These are phyloP conservation scores for Hyperoplus lanceolatus DNA, from an alignment of 2,797 vertebrate genomes.

Conservation along the genomic window DNA sequence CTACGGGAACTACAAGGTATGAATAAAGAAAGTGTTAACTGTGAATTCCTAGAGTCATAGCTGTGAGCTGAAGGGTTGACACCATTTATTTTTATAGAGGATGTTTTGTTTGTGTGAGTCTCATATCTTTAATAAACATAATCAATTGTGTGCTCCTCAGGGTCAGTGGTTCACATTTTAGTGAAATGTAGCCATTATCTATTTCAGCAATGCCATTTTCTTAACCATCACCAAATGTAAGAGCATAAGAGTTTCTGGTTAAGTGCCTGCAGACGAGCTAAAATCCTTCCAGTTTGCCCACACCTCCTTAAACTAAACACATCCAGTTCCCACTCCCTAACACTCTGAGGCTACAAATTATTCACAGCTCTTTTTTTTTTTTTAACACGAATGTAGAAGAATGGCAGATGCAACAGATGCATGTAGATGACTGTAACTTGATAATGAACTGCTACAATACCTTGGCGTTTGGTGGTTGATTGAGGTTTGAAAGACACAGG, in stretches of 20 bases:
- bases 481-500: conserved; percentile 72
- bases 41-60: not conserved
- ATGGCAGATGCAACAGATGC: conserved; percentile 31
- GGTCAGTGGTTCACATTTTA: too few species aligned
- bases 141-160: not conserved
- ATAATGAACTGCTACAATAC: conserved; percentile 68
- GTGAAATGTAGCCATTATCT: not conserved
- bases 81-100: conserved; percentile 12
- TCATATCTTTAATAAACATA: not conserved
- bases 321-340: conserved; percentile 66
- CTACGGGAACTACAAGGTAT: conserved; percentile 58
- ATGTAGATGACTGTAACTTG: conserved; percentile 16
- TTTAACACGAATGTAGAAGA: conserved; percentile 38
- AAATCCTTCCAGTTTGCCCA: conserved; percentile 60
- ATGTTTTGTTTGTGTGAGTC: conserved; percentile 12
- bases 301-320: conserved; percentile 61
- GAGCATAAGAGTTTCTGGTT: conserved; percentile 41
- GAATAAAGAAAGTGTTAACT: conserved; percentile 23
- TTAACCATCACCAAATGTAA: conserved; percentile 34
- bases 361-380: conserved; percentile 57
- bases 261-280: conserved; percentile 44
- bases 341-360: conserved; percentile 59
- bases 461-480: conserved; percentile 54
- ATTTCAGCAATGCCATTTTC: conserved; percentile 9
- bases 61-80: not conserved